Conservation (phyloP, 2,113 vertebrate species). For the Sminthopsis crassicaudata region DNA sequence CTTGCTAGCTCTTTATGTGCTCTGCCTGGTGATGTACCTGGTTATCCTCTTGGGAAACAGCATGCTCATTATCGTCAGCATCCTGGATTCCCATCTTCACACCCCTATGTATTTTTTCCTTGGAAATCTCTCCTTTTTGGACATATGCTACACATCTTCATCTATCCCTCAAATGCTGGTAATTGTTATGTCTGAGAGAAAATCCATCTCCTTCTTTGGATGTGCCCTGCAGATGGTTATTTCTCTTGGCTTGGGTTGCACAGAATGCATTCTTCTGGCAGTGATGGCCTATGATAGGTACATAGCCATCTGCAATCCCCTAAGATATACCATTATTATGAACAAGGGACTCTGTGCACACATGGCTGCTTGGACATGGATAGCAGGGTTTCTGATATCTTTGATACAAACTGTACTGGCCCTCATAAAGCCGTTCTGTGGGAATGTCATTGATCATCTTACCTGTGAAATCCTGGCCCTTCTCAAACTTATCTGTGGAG, state of each 20-base stretch:
- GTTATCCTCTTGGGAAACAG: slow-evolving; percentile 57
- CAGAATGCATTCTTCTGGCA: slow-evolving; percentile 60
- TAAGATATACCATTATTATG: slow-evolving; percentile 68
- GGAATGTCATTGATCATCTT: slow-evolving; percentile 53
- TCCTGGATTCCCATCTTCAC: slow-evolving; percentile 48
- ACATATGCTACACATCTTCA: slow-evolving; percentile 65
- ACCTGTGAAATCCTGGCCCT: slow-evolving; percentile 57
- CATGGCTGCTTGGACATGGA: slow-evolving; percentile 50
- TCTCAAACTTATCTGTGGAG: slow-evolving; percentile 46
- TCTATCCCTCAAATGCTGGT: slow-evolving; percentile 61
- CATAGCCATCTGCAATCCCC: slow-evolving; percentile 59
- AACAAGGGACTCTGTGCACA: slow-evolving; percentile 37
- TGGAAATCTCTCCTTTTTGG: slow-evolving; percentile 68
- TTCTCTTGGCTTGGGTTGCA: slow-evolving; percentile 57
- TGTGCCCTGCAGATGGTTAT: slow-evolving; percentile 69
- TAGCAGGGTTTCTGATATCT: slow-evolving; percentile 28
- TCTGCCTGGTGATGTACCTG: slow-evolving; percentile 27
- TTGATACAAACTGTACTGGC: slow-evolving; percentile 51
- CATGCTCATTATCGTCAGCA: slow-evolving; percentile 55
- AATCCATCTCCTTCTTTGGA: slow-evolving; percentile 47
- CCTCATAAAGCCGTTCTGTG: slow-evolving; percentile 61
- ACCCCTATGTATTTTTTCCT: slow-evolving; percentile 72
- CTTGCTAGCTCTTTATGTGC: slow-evolving; percentile 36
- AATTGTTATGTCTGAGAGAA: slow-evolving; percentile 33
- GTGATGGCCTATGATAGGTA: slow-evolving; percentile 74